Evolutionary conservation across 2,113 vertebrate species (phyloP), one percentile per base, ranked within the genome.

Genomic region (Mohoua ochrocephala): DNA sequence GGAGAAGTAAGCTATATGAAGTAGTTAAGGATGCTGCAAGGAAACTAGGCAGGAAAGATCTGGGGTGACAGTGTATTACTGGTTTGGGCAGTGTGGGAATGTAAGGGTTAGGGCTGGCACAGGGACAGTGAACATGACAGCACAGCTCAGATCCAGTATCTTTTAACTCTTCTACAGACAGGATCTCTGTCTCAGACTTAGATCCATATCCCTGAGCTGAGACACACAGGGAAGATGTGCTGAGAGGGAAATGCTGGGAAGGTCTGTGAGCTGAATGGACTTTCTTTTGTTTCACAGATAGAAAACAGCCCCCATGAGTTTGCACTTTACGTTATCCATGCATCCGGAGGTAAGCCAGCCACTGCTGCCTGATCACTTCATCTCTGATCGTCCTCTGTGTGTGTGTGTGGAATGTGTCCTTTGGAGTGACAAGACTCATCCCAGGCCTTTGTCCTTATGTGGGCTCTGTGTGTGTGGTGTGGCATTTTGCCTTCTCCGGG

Each of bases 271-370:
- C 21, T 69, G 52, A 85, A 12, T 1, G 35, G 45, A 28, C 16
- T 49, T 31, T 37, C 7, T 37, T 37, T 60, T 61, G 37, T 86
- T 73, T 69, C 26, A 70, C 98, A 99, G 99, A 99, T 99, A 96
- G 99, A 99, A 95, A 99, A 99, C 33, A 98, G 98, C 84, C 98
- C 99, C 1, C 98, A 97, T 69, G 99, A 99, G 86, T 99, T 99
- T 97, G 98, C 99, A 45, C 98, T 99, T 47, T 99, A 99, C n/a
- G 96, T 99, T 59, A 95, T 99, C 96, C 99, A 99, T 61, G 98
- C 98, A 6, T 99, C 98, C 5, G 99, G 99, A 98, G 99, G 99
- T 99, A 97, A 88, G 98, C 9, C 59, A 59, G 74, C 41, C 52
- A 23, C 42, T 54, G 20, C 41, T 71, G 41, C 6, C 8, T 23